Evolutionary conservation across 1,140 invertebrate species (phyloP).

Genomic region (Galleria mellonella): DNA sequence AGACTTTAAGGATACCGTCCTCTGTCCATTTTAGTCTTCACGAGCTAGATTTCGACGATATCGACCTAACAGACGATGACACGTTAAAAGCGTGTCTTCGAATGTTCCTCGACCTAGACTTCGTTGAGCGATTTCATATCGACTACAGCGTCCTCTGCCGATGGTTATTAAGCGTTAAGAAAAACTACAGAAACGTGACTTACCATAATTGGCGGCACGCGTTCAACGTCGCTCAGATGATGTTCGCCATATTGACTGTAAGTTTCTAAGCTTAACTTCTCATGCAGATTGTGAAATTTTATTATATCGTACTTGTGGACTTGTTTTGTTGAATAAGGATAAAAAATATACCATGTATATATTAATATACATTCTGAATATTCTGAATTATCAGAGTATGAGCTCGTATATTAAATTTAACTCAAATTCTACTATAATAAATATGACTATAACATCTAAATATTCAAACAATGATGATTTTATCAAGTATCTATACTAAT

Average conservation of each 20-base stretch:
- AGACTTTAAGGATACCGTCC: slow-evolving; percentile 86
- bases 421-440: too few species aligned
- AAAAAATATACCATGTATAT: too few species aligned
- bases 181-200: slow-evolving; percentile 96
- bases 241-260: slow-evolving; percentile 94
- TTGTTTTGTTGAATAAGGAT: too few species aligned
- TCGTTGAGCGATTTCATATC: slow-evolving; percentile 92
- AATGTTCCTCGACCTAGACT: slow-evolving; percentile 94
- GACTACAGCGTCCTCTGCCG: slow-evolving; percentile 91
- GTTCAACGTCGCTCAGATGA: slow-evolving; percentile 97
- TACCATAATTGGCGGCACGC: slow-evolving; percentile 98
- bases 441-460: too few species aligned
- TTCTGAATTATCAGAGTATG: too few species aligned
- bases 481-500: too few species aligned
- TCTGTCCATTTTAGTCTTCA: slow-evolving; percentile 87
- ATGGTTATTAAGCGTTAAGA: slow-evolving; percentile 96
- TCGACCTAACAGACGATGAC: slow-evolving; percentile 88
- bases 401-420: too few species aligned
- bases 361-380: too few species aligned
- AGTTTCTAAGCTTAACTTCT: slow-evolving; percentile 40
- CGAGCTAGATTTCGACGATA: slow-evolving; percentile 92
- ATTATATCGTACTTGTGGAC: too few species aligned
- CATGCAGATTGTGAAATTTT: background rate
- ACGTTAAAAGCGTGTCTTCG: slow-evolving; percentile 89
- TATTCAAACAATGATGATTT: too few species aligned